Percentiles rank a stretch among this genome's conserved stretches.
Conservation (phyloP, 2,888 invertebrate species). For the Drosophila demipolita region DNA sequence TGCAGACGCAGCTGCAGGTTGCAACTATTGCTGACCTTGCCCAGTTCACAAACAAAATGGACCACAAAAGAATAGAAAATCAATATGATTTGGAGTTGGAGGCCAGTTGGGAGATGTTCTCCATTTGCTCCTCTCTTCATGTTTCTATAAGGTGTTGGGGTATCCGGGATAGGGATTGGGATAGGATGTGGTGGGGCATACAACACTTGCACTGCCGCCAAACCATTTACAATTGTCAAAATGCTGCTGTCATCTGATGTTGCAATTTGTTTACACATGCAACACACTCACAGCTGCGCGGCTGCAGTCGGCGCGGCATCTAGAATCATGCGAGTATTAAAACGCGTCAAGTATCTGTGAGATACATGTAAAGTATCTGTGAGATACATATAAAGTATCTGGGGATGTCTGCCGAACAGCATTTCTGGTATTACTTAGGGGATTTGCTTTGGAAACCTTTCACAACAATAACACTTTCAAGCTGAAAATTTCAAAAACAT, state of each 20-base stretch:
- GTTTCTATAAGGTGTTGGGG: neutral
- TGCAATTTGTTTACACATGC: constrained; percentile 79
- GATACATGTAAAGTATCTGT: constrained; percentile 30
- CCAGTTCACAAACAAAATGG: constrained; percentile 5
- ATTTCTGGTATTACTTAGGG: constrained; percentile 26
- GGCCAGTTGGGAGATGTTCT: constrained; percentile 21
- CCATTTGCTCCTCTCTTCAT: neutral
- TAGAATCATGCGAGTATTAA: constrained; percentile 16
- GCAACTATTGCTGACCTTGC: constrained; percentile 71
- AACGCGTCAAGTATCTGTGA: constrained; percentile 31
- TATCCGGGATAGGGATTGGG: neutral
- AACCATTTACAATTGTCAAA: constrained; percentile 80
- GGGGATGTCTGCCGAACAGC: constrained; percentile 19
- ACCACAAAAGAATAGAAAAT: constrained; percentile 36
- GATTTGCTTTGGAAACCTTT: constrained; percentile 21
- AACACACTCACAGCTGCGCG: constrained; percentile 32
- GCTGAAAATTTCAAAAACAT: neutral
- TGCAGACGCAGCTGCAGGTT: constrained; percentile 61
- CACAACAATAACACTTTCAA: constrained; percentile 4
- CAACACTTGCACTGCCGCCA: constrained; percentile 45
- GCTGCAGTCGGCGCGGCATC: constrained; percentile 9
- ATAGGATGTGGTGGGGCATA: neutral
- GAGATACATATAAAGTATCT: constrained; percentile 28
- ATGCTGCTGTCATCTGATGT: constrained; percentile 74
- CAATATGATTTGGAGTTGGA: constrained; percentile 40